Percentiles rank a stretch among this genome's conserved stretches.
These are phyloP conservation scores for Probaryconus sp. DNA, from an alignment of 1,140 invertebrate species.

Conservation along the genomic window DNA sequence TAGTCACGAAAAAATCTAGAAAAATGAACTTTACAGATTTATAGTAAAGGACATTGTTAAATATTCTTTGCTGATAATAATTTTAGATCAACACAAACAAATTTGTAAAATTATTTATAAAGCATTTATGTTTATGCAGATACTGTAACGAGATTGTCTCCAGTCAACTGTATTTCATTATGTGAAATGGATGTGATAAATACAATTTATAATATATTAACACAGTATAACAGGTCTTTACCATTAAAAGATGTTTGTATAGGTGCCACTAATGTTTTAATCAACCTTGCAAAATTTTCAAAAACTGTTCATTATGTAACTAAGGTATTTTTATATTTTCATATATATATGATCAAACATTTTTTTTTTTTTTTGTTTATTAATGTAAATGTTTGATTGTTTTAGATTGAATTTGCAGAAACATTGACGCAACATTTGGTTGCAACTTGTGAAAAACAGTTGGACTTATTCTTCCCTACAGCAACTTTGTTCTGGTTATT, in stretches of 20 bases:
- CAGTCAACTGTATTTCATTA: constrained; percentile 63
- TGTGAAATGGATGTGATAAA: constrained; percentile 64
- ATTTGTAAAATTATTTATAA: no score
- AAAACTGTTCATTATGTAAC: constrained; percentile 62
- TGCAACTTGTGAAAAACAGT: constrained; percentile 41
- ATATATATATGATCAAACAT: not conserved
- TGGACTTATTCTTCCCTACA: constrained; percentile 25
- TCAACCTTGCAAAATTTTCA: constrained; percentile 69
- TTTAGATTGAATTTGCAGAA: constrained; percentile 38
- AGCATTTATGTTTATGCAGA: constrained; percentile 60
- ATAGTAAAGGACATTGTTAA: no score
- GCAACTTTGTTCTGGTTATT: constrained; percentile 44
- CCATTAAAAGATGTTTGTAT: constrained; percentile 71
- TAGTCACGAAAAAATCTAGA: no score
- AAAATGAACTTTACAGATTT: no score
- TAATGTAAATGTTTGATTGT: constrained; percentile 2
- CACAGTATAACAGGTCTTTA: constrained; percentile 69
- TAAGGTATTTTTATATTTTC: constrained; percentile 46
- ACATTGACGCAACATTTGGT: constrained; percentile 20
- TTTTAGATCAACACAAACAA: no score
- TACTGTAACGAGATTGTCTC: constrained; percentile 69
- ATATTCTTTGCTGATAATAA: no score
- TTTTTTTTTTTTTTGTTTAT: not conserved
- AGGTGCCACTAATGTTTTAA: constrained; percentile 68
- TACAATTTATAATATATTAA: constrained; percentile 67